phyloP scores from a whole-genome alignment of 2,113 vertebrate species.

The Labeo rohita region DNA sequence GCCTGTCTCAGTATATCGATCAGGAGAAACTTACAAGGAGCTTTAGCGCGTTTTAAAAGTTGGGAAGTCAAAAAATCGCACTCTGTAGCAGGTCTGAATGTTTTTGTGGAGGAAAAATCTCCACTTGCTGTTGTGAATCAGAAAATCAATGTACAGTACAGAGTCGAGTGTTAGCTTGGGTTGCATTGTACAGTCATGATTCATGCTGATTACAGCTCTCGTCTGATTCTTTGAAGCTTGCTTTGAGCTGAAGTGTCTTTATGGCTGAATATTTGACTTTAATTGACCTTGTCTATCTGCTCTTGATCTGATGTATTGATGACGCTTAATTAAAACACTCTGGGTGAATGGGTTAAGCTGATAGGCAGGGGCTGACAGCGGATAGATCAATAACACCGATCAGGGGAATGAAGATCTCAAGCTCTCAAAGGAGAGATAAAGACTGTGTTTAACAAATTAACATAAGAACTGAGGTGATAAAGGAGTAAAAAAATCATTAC shows the following conservation, averaged over 20 bases:
- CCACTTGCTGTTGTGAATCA: not conserved
- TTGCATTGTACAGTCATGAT: not conserved
- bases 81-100: not conserved
- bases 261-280: not conserved
- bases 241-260: not conserved
- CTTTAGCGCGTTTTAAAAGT: slow-evolving; percentile 5
- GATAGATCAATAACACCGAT: slow-evolving; percentile 26
- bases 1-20: slow-evolving; percentile 30
- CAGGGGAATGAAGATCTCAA: slow-evolving; percentile 21
- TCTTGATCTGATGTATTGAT: slow-evolving; percentile 30
- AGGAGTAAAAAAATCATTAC: slow-evolving; percentile 25
- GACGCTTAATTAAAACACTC: slow-evolving; percentile 26
- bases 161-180: not conserved
- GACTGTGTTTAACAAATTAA: slow-evolving; percentile 33
- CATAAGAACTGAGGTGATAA: slow-evolving; percentile 28
- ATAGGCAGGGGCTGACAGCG: slow-evolving; percentile 24
- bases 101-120: not conserved
- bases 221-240: not conserved
- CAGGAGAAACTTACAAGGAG: slow-evolving; percentile 3
- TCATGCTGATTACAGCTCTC: not conserved
- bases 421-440: slow-evolving; percentile 33
- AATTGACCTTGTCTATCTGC: slow-evolving; percentile 7
- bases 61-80: not conserved
- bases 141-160: slow-evolving; percentile 1
- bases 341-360: slow-evolving; percentile 21